Conservation (phyloP, 2,888 invertebrate genomes). For the Philhelius pedissequus region DNA sequence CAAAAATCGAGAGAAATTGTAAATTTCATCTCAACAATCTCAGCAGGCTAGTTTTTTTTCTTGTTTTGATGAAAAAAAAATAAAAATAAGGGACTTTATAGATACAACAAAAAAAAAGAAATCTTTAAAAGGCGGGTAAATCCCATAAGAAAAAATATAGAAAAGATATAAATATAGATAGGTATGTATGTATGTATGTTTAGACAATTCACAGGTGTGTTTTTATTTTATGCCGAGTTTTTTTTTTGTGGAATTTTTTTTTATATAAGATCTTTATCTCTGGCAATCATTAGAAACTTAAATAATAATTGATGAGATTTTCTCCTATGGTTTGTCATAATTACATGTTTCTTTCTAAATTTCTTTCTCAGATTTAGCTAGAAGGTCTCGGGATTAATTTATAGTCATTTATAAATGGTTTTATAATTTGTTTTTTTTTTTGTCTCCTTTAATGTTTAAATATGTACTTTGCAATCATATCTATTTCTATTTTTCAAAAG, state of each 20-base stretch:
- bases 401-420: neutral
- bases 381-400: neutral
- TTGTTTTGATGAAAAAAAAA: neutral
- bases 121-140: constrained; percentile 18
- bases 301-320: constrained; percentile 9
- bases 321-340: neutral
- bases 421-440: neutral
- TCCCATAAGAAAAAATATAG: neutral
- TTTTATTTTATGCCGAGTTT: neutral
- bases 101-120: constrained; percentile 1
- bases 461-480: neutral
- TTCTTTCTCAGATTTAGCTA: neutral
- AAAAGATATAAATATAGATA: neutral
- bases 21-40: neutral
- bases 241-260: neutral
- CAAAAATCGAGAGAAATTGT: neutral
- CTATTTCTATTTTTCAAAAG: constrained; percentile 1
- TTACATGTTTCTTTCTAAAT: neutral
- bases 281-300: neutral
- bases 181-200: no score
- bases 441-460: neutral
- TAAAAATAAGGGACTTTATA: neutral
- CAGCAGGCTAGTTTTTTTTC: neutral
- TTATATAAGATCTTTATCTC: neutral
- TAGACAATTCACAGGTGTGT: constrained; percentile 5